Evolutionary conservation across 2,797 vertebrate species (phyloP).

Genomic region (Syngnathus acus): DNA sequence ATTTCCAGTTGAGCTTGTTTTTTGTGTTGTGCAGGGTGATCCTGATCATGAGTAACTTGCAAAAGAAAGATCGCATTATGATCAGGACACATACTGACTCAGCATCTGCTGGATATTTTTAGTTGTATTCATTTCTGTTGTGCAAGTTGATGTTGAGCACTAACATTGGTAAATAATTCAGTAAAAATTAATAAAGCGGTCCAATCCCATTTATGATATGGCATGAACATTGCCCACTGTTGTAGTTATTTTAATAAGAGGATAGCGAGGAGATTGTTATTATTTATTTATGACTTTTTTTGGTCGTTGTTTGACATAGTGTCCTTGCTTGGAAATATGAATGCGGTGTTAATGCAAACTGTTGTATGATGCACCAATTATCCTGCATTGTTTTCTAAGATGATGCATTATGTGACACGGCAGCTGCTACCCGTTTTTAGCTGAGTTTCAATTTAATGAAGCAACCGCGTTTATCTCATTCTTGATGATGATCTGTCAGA

Average conservation of each 20-base stretch:
- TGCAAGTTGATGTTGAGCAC: no score
- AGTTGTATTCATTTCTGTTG: no score
- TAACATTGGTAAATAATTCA: no score
- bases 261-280: no score
- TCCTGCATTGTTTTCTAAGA: not conserved
- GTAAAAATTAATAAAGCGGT: no score
- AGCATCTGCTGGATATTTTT: not conserved
- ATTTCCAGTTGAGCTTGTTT: not conserved
- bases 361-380: constrained; percentile 13
- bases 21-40: not conserved
- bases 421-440: not conserved
- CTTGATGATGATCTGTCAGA: not conserved
- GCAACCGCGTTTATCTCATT: constrained; percentile 12
- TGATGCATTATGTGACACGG: not conserved
- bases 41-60: not conserved
- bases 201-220: no score
- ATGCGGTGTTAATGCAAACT: constrained; percentile 15
- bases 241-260: no score
- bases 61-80: not conserved
- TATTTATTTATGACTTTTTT: not conserved
- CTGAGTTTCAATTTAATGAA: constrained; percentile 1
- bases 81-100: not conserved
- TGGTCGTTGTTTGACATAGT: not conserved
- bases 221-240: no score
- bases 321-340: constrained; percentile 13